Conservation (phyloP, 35 echinoderm and acorn worm species). For the Stichopus chloronotus region DNA sequence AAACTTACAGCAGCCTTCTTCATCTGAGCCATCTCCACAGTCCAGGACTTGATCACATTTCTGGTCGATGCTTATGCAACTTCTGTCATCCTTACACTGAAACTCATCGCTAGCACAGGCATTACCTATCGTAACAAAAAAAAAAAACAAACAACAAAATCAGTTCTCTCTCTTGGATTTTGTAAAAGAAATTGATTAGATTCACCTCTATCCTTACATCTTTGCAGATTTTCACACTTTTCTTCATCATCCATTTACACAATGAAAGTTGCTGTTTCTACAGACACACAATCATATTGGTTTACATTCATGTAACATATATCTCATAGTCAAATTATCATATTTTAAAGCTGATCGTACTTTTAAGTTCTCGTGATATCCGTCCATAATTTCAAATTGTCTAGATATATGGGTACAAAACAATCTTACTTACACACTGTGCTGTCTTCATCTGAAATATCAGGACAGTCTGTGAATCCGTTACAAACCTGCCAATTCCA, state of each 20-base stretch:
- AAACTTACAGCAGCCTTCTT: slow-evolving; percentile 38
- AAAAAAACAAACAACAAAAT: neutral
- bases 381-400: neutral
- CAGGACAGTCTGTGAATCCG: slow-evolving; percentile 51
- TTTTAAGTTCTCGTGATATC: neutral
- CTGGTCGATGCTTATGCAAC: neutral
- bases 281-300: too few species aligned
- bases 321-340: too few species aligned
- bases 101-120: neutral
- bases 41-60: neutral
- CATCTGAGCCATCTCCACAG: slow-evolving; percentile 46
- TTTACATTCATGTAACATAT: too few species aligned
- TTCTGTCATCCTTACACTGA: slow-evolving; percentile 18
- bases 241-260: too few species aligned
- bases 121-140: neutral
- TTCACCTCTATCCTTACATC: too few species aligned
- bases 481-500: slow-evolving; percentile 51
- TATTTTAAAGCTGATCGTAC: too few species aligned
- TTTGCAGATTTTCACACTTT: too few species aligned
- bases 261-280: too few species aligned
- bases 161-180: too few species aligned
- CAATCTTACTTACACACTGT: slow-evolving; percentile 3
- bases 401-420: too few species aligned
- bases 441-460: slow-evolving; percentile 32
- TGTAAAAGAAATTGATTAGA: too few species aligned